These are phyloP conservation scores for Phyllotreta striolata DNA, from an alignment of 2,888 invertebrate species.

Conservation along the genomic window DNA sequence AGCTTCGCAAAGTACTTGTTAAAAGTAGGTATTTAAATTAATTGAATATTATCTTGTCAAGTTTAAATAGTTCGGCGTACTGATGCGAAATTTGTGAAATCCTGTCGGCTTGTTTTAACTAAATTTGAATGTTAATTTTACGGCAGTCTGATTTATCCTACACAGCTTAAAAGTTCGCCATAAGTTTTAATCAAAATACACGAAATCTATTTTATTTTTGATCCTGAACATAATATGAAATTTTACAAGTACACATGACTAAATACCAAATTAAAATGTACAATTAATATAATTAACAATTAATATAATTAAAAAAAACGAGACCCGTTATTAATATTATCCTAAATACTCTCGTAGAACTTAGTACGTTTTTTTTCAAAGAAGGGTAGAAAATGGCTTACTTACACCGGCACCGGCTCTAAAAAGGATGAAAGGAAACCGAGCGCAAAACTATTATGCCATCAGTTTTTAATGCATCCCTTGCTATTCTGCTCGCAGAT, in stretches of 20 bases:
- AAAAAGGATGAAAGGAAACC: constrained; percentile 29
- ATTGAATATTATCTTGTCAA: constrained; percentile 36
- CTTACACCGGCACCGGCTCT: constrained; percentile 26
- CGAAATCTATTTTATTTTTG: no score
- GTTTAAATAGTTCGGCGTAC: constrained; percentile 32
- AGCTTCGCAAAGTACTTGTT: constrained; percentile 38
- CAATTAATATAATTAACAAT: constrained; percentile 10
- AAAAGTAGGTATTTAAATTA: constrained; percentile 39
- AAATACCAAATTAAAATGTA: no score
- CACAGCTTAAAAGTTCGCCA: constrained; percentile 6
- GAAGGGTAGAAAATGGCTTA: constrained; percentile 24
- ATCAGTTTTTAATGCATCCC: constrained; percentile 35
- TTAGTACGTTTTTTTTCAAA: constrained; percentile 28
- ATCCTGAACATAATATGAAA: no score
- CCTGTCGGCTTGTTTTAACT: constrained; percentile 31
- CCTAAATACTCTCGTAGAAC: constrained; percentile 12
- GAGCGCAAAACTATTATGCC: constrained; percentile 33
- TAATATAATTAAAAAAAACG: constrained; percentile 8
- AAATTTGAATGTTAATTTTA: constrained; percentile 29
- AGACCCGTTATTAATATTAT: background rate
- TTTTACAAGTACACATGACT: no score
- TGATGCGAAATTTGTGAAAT: constrained; percentile 30
- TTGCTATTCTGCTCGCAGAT: constrained; percentile 22
- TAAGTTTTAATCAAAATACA: constrained; percentile 12
- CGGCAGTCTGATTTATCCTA: constrained; percentile 3